These are phyloP conservation scores for Platorchestia sp. DNA, from an alignment of 1,140 invertebrate genomes.

Conservation along the genomic window DNA sequence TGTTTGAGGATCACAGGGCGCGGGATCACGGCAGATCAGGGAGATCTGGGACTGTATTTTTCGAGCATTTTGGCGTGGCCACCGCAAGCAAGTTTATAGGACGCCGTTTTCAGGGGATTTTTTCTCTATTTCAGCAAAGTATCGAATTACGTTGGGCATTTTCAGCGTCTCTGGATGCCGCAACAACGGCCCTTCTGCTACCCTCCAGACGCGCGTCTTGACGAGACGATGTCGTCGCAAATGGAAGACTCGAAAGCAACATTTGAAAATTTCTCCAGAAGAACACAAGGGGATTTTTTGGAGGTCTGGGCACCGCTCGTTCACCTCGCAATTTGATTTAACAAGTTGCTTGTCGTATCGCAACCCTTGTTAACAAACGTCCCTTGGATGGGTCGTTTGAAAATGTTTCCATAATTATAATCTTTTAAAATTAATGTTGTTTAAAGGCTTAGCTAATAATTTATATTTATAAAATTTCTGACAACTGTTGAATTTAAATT, in stretches of 20 bases:
- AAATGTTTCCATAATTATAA: too few relatives aligned
- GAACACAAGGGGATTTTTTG: neutral
- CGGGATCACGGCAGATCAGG: neutral
- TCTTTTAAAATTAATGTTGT: too few relatives aligned
- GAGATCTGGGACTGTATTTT: neutral
- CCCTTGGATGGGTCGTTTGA: too few relatives aligned
- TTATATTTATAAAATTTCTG: too few relatives aligned
- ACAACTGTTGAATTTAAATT: too few relatives aligned
- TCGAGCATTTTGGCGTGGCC: neutral
- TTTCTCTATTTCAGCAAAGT: slow-evolving; percentile 19
- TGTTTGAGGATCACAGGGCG: neutral
- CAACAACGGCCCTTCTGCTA: neutral
- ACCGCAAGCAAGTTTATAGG: slow-evolving; percentile 8
- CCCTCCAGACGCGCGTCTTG: neutral
- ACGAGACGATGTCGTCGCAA: neutral
- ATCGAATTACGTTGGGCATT: neutral
- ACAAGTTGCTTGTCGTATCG: too few relatives aligned
- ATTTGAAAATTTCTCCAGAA: neutral
- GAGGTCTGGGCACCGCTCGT: neutral
- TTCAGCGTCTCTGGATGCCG: neutral
- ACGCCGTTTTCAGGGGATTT: neutral
- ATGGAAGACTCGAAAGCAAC: neutral
- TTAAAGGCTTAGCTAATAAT: too few relatives aligned
- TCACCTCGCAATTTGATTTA: neutral
- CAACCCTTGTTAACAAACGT: too few relatives aligned